phyloP scores from a whole-genome alignment of 2,113 vertebrate species.

The Calypte anna region DNA sequence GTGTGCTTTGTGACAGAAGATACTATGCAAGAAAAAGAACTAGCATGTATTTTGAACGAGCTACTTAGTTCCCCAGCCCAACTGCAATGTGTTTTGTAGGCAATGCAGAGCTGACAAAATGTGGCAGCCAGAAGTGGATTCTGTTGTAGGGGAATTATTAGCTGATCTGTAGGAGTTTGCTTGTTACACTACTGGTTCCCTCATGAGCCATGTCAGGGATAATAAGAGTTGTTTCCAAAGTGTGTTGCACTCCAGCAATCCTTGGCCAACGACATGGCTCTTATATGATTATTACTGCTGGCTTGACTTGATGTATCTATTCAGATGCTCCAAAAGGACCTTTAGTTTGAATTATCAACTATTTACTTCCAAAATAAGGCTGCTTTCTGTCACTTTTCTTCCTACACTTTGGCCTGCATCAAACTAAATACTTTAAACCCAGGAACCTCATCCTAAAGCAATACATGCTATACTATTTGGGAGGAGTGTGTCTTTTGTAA shows the following conservation, averaged over 20 bases:
- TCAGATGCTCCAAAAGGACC: neutral
- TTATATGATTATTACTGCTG: neutral
- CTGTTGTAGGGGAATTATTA: neutral
- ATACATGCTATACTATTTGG: neutral
- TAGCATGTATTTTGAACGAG: neutral
- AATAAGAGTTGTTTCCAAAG: neutral
- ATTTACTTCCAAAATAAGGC: neutral
- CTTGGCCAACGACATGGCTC: neutral
- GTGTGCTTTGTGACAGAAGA: neutral
- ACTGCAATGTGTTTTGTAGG: neutral
- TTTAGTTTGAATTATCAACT: neutral
- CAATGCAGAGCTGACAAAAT: neutral
- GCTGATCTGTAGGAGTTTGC: neutral
- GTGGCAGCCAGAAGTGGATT: neutral
- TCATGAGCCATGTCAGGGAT: neutral
- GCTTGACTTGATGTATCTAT: neutral
- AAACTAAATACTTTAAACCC: neutral
- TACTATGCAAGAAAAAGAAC: neutral
- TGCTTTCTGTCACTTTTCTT: neutral
- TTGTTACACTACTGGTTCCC: neutral
- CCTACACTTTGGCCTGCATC: neutral
- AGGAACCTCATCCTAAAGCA: neutral
- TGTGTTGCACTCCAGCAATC: neutral
- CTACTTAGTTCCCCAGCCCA: neutral
- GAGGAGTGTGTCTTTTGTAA: neutral